These are phyloP conservation scores for Sparus aurata DNA, from an alignment of 2,797 vertebrate species.

Conservation along the genomic window DNA sequence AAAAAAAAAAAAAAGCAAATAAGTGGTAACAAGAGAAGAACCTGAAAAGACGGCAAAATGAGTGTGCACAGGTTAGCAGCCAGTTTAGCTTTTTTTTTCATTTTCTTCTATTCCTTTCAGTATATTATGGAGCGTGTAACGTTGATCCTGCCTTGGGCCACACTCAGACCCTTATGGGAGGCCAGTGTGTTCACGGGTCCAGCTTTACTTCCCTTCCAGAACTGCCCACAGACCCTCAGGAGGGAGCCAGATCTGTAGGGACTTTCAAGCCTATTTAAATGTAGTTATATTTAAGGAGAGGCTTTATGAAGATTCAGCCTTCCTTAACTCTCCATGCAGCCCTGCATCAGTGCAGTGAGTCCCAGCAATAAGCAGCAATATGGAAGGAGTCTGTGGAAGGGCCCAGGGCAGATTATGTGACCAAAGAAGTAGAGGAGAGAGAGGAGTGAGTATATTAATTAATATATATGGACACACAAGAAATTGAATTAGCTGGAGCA, in stretches of 20 bases:
- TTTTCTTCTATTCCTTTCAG: neutral
- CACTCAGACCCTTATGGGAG: neutral
- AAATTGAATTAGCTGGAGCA: conserved; percentile 9
- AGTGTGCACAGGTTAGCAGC: neutral
- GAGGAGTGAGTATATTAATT: conserved; percentile 3
- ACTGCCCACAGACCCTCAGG: neutral
- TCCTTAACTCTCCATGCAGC: neutral
- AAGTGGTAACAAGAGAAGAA: neutral
- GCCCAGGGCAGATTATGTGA: conserved; percentile 13
- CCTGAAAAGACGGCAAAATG: neutral
- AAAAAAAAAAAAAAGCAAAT: too few species aligned
- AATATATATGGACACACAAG: conserved; percentile 6
- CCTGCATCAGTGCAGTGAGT: neutral
- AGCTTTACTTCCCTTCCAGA: neutral
- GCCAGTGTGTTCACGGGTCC: neutral
- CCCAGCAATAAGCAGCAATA: neutral
- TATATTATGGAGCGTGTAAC: conserved; percentile 1
- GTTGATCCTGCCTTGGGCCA: neutral
- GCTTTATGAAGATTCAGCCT: conserved; percentile 25
- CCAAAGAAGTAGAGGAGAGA: neutral
- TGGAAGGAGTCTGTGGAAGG: neutral
- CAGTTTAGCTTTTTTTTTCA: neutral
- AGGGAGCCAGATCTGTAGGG: conserved; percentile 14
- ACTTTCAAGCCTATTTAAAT: conserved; percentile 13
- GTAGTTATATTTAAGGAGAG: conserved; percentile 23